Evolutionary conservation across 1,140 invertebrate species (phyloP).

Genomic region (Neomicropteryx cornuta): DNA sequence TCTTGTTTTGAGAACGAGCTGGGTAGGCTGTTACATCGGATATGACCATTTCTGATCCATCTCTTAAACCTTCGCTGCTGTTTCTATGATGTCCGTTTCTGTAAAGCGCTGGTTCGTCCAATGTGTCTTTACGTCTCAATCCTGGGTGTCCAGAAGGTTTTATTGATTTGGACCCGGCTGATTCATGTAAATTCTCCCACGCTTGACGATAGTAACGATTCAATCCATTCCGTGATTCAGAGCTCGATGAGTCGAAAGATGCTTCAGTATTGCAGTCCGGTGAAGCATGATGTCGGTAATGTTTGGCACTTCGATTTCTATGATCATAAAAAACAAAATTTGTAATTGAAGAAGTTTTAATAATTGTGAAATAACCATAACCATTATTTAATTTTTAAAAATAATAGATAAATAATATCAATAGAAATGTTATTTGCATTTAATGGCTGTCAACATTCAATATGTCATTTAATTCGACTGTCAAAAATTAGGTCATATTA

Average conservation of each 20-base stretch:
- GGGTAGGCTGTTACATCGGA: constrained; percentile 51
- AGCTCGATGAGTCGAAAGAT: constrained; percentile 74
- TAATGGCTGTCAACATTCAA: too few relatives aligned
- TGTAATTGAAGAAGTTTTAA: too few relatives aligned
- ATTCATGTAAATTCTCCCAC: constrained; percentile 85
- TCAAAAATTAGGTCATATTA: too few relatives aligned
- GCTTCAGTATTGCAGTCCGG: constrained; percentile 82
- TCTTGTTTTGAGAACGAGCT: constrained; percentile 51
- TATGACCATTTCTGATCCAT: constrained; percentile 71
- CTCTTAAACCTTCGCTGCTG: constrained; percentile 50
- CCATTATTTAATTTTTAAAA: too few relatives aligned
- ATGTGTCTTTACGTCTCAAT: constrained; percentile 54
- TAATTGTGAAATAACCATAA: too few relatives aligned
- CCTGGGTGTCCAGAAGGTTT: constrained; percentile 39
- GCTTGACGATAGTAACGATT: constrained; percentile 79
- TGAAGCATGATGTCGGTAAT: constrained; percentile 74
- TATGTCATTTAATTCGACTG: too few relatives aligned
- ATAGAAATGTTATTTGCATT: too few relatives aligned
- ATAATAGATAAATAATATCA: too few relatives aligned
- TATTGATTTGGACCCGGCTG: constrained; percentile 49
- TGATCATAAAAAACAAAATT: too few relatives aligned
- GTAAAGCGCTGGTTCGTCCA: constrained; percentile 33
- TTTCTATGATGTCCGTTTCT: constrained; percentile 23
- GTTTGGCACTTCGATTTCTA: constrained; percentile 69
- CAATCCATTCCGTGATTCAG: constrained; percentile 67